These are phyloP conservation scores for Drosophila ercepeae DNA, from an alignment of 1,140 invertebrate species.

Conservation along the genomic window DNA sequence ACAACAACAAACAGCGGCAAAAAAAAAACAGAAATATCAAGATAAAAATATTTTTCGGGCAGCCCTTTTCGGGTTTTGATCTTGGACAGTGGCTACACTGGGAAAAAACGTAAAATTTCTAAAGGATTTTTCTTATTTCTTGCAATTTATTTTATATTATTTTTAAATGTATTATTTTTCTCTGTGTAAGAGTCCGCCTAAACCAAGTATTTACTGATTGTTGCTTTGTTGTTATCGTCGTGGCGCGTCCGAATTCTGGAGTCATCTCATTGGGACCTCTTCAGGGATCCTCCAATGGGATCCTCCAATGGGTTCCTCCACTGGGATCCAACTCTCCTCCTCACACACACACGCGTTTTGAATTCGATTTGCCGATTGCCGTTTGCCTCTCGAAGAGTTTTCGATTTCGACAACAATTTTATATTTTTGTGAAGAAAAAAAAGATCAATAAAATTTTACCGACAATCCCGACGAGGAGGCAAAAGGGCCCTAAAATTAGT, in stretches of 20 bases:
- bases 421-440: constrained; percentile 70
- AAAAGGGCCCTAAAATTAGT: constrained; percentile 63
- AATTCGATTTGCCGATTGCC: constrained; percentile 68
- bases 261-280: constrained; percentile 28
- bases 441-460: constrained; percentile 83
- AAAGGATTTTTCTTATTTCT: neutral
- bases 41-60: constrained; percentile 77
- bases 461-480: constrained; percentile 53
- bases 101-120: neutral
- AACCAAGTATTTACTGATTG: constrained; percentile 65
- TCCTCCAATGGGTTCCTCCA: constrained; percentile 37
- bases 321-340: constrained; percentile 27
- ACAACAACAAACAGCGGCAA: too few relatives aligned
- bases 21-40: constrained; percentile 60
- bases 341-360: constrained; percentile 50
- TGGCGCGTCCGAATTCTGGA: constrained; percentile 48
- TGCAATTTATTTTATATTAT: too few relatives aligned
- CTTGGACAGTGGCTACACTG: constrained; percentile 54
- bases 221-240: constrained; percentile 52
- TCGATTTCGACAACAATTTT: constrained; percentile 62
- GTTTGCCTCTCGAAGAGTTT: constrained; percentile 50
- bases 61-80: constrained; percentile 62
- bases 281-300: constrained; percentile 42
- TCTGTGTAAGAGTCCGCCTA: constrained; percentile 35
- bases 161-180: neutral